A percentile compares a stretch with the other conserved stretches of the same genome.
These are phyloP conservation scores for Diadophis punctatus DNA, from an alignment of 2,113 vertebrate species.

Conservation along the genomic window DNA sequence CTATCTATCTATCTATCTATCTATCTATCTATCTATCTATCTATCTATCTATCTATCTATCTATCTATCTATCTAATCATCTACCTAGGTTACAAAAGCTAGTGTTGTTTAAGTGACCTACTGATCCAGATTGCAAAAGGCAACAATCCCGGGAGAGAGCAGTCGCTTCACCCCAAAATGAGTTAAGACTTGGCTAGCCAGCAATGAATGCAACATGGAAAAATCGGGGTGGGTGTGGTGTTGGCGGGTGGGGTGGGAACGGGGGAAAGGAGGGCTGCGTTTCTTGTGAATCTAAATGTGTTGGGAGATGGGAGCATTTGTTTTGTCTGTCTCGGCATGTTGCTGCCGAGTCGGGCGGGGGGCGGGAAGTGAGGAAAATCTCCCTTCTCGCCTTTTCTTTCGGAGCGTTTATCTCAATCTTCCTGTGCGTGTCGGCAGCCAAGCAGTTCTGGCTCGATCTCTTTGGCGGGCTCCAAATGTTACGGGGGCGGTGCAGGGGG, in stretches of 20 bases:
- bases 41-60: background rate
- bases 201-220: background rate
- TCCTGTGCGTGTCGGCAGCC: background rate
- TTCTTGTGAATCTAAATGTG: background rate
- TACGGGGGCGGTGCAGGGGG: constrained; percentile 35
- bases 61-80: background rate
- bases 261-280: background rate
- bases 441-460: background rate
- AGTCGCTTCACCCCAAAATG: background rate
- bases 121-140: constrained; percentile 44
- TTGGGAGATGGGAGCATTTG: background rate
- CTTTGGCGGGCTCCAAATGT: constrained; percentile 10
- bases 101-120: constrained; percentile 3
- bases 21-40: background rate
- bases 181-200: constrained; percentile 21
- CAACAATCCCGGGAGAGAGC: background rate
- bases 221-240: background rate
- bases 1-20: background rate
- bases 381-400: background rate
- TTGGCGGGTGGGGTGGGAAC: background rate
- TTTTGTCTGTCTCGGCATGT: background rate
- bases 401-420: background rate
- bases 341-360: background rate
- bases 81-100: background rate
- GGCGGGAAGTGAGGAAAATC: background rate